Evolutionary conservation across 2,888 invertebrate species (phyloP), one percentile per base, ranked within the genome.

Genomic region (Trachelus troglodyta): DNA sequence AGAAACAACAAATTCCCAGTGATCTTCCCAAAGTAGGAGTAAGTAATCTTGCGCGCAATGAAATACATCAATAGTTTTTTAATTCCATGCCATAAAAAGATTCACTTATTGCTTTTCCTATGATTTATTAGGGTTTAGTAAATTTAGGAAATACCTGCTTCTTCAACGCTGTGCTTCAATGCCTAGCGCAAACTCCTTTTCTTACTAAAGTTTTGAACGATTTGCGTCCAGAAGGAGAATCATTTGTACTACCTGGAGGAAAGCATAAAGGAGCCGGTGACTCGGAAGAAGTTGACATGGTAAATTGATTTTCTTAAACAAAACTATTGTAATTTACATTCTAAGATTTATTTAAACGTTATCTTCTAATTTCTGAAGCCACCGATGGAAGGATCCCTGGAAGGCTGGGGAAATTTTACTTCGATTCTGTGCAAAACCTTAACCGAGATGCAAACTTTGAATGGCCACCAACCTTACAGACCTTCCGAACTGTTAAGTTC

Each of bases 111-210:
- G 23, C 56, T 56, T 76, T 73, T 40, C 76, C 34, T 75, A 12
- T n/a, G 35, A 34, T 56, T 69, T 78, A 95, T 0, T 92, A 97
- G 92, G 99, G 99, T 0, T 92, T 99, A 71, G 94, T 94, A 76
- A 99, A 99, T 92, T 93, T 98, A 89, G 98, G 99, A 75, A 99
- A 99, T 91, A 99, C 99, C 0, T 99, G 99, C 90, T 99, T 98
- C 92, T 98, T 99, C 91, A 99, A 99, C 93, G 97, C 98, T 35
- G 98, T 98, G 12, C 94, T 99, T 93, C 99, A 99, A 92, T 97
- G 97, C 90, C 93, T 98, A 86, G 96, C 96, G 3, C 97, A 97
- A 91, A 97, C 97, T 4, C 97, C 97, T 1, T 97, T 95, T 90
- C 92, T 96, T 83, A 91, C 95, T 74, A 93, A 94, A 88, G 94